Evolutionary conservation across 37 sponge, comb jelly and placozoan species (phyloP), one percentile per base, ranked within the genome.

Genomic region (Oscarella lobularis): DNA sequence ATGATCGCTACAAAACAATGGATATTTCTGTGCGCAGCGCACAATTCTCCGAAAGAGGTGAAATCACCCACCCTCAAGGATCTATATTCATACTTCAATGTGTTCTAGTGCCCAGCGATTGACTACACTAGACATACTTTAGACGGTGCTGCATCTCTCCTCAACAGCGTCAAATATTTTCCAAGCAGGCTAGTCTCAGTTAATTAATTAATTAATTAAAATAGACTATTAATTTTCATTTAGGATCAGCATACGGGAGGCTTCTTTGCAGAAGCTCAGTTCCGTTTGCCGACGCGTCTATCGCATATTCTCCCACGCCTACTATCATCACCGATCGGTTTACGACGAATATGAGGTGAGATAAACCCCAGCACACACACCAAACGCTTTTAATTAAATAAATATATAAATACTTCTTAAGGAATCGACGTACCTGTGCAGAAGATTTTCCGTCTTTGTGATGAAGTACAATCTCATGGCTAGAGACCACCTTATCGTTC

Each of bases 101-200:
- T 74, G 40, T 37, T 0, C 14, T 38, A 82, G 84, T 97, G 98
- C 74, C 88, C 95, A 2, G 98, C 98, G 1, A 81, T 97, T 14
- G 98, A 97, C 85, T 97, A 97, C 82, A 93, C 92, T 2, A 86
- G 94, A 33, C 98, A 97, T 74, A 97, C 98, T 14, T 87, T 97
- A 0, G 95, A 97, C 67, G 98, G 94, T 29, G 95, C 98, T 35
- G 88, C 95, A 6, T 85, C 82, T 36, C 80, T 97, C 14, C 84
- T 97, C 36, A 97, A 97, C 80, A 90, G 87, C 74, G 88, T 84
- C 83, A 97, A 97, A 39, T 86, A 93, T 81, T 97, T 97, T 60
- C 92, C 94, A 2, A 93, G 95, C 77, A 74, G 79, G 71, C 54
- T 66, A 48, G 14, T 48, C 20, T 48, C 20, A 48, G 9, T 48